A percentile compares a stretch with the other conserved stretches of the same genome.
Evolutionary conservation across 2,113 vertebrate species (phyloP).

Genomic region (Taurulus bubalis): DNA sequence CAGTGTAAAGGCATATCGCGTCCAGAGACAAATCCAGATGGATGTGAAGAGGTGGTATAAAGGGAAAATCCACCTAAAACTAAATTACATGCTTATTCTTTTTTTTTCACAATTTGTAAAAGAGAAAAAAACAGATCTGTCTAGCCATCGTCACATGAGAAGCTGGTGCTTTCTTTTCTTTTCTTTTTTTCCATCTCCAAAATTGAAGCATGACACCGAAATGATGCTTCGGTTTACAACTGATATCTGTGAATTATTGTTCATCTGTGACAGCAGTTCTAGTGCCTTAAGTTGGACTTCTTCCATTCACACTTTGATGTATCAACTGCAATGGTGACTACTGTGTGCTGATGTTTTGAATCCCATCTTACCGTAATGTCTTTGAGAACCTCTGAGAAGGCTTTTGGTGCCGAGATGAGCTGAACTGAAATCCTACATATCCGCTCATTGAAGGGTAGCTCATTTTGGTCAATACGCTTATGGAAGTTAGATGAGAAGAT

Average conservation of each 20-base stretch:
- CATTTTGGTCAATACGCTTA: neutral
- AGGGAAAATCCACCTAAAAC: constrained; percentile 22
- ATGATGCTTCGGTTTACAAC: neutral
- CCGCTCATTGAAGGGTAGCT: neutral
- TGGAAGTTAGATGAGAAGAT: neutral
- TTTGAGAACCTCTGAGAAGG: neutral
- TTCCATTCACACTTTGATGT: constrained; percentile 52
- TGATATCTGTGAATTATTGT: constrained; percentile 17
- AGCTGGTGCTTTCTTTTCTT: neutral
- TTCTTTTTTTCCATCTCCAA: neutral
- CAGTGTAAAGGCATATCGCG: constrained; percentile 8
- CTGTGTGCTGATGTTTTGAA: neutral
- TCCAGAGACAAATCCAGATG: constrained; percentile 1
- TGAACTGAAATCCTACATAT: neutral
- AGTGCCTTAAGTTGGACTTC: constrained; percentile 76
- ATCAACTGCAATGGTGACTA: constrained; percentile 18
- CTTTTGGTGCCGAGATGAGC: no score
- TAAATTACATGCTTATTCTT: neutral
- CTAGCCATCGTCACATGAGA: neutral
- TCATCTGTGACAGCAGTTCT: constrained; percentile 41
- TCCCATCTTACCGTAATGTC: neutral
- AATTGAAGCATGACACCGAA: neutral
- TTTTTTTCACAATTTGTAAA: neutral
- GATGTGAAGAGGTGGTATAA: neutral
- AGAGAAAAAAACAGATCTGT: neutral